Conservation (phyloP, 2,888 invertebrate genomes). For the Trachelus stipa region DNA sequence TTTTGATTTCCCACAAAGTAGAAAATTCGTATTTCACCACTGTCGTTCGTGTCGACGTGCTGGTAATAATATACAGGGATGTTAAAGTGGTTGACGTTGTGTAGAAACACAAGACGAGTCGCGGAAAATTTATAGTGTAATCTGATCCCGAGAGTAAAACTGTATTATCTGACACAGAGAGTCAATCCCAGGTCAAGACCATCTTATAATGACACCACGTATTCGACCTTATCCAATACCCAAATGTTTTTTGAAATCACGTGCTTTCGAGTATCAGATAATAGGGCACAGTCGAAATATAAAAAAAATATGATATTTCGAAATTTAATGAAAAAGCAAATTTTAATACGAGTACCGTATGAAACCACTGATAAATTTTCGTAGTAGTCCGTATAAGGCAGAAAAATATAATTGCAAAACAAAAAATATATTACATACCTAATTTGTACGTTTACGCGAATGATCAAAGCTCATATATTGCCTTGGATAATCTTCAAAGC, state of each 20-base stretch:
- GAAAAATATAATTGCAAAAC: background rate
- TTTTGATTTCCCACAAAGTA: background rate
- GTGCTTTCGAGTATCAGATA: background rate
- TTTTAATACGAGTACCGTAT: background rate
- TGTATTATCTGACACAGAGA: slow-evolving; percentile 54
- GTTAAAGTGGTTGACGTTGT: background rate
- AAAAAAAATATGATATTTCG: background rate
- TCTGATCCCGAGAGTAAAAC: slow-evolving; percentile 51
- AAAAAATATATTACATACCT: background rate
- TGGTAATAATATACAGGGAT: background rate
- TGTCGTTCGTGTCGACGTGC: background rate
- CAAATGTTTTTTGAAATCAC: slow-evolving; percentile 42
- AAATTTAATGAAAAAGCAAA: background rate
- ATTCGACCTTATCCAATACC: slow-evolving; percentile 20
- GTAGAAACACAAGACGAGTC: background rate
- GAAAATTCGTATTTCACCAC: background rate
- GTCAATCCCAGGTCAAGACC: slow-evolving; percentile 36
- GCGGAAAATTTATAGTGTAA: slow-evolving; percentile 25
- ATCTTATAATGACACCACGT: slow-evolving; percentile 21
- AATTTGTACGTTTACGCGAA: background rate
- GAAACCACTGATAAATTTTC: background rate
- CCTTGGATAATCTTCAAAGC: background rate
- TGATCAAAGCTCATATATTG: background rate
- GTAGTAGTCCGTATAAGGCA: background rate
- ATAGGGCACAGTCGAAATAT: background rate